Conservation (phyloP, 2,113 vertebrate genomes). For the Ammodytes dubius region DNA sequence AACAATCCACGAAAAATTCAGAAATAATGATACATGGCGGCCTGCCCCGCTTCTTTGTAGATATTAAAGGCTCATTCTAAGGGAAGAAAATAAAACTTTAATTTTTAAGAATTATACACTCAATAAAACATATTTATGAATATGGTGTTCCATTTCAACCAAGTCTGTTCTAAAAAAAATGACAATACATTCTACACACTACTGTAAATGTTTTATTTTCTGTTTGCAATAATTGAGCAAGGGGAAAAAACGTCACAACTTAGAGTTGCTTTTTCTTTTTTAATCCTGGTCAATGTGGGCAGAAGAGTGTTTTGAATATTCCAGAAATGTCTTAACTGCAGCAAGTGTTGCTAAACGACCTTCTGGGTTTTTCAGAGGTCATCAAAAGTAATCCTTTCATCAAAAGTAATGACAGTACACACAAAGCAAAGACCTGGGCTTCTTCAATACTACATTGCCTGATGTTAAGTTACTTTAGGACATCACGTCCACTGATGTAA, state of each 20-base stretch:
- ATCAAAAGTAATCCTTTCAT: background rate
- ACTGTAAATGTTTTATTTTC: too few species aligned
- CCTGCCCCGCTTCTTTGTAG: too few species aligned
- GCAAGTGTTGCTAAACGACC: background rate
- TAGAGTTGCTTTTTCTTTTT: background rate
- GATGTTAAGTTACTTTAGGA: constrained; percentile 58
- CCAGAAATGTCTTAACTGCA: background rate
- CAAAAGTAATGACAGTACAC: background rate
- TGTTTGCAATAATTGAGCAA: too few species aligned
- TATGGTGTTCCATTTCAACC: too few species aligned
- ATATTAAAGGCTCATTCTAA: too few species aligned
- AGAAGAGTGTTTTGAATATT: background rate
- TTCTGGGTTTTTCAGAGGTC: background rate
- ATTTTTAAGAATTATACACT: too few species aligned
- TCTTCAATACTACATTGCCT: constrained; percentile 33
- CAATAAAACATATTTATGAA: too few species aligned
- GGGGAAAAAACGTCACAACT: background rate
- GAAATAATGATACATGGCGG: too few species aligned
- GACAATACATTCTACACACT: too few species aligned
- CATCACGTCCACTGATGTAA: constrained; percentile 58
- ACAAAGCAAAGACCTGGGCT: constrained; percentile 5
- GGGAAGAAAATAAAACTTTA: too few species aligned
- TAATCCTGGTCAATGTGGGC: background rate
- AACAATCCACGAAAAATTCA: too few species aligned
- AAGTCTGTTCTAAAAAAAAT: too few species aligned